Evolutionary conservation across 2,797 vertebrate species (phyloP).

Genomic region (Anas flavirostris): DNA sequence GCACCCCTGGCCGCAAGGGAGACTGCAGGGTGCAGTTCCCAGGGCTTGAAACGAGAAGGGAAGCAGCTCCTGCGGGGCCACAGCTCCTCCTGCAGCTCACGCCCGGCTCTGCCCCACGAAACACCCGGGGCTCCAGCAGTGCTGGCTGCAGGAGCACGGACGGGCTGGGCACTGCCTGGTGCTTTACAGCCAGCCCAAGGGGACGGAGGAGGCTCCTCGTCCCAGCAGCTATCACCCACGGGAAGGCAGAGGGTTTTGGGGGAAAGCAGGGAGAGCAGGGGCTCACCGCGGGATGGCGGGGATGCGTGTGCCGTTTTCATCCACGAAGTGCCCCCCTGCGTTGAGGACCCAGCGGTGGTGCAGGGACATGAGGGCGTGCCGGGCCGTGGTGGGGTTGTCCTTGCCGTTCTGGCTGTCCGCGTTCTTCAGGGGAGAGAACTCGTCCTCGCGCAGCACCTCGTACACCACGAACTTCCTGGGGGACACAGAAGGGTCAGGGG

Average conservation of each 20-base stretch:
- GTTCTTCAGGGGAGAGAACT: constrained; percentile 97
- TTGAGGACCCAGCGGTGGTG: constrained; percentile 98
- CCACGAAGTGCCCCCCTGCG: constrained; percentile 93
- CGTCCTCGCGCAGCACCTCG: constrained; percentile 94
- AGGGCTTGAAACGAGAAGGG: not conserved
- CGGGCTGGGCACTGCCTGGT: not conserved
- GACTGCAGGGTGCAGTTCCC: not conserved
- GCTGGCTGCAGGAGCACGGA: not conserved
- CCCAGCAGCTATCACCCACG: not conserved
- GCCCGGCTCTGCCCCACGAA: not conserved
- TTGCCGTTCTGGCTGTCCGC: constrained; percentile 95
- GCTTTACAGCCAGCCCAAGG: not conserved
- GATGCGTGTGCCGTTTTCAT: constrained; percentile 90
- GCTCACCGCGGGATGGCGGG: constrained; percentile 94
- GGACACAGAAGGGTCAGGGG: fast-evolving
- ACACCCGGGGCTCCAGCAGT: not conserved
- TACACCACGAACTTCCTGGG: constrained; percentile 92
- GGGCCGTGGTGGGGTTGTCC: constrained; percentile 94
- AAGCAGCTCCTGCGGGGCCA: not conserved
- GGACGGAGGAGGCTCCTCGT: not conserved
- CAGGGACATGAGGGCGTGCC: constrained; percentile 92
- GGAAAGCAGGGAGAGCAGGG: not conserved
- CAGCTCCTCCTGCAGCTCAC: fast-evolving
- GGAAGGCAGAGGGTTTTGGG: not conserved
- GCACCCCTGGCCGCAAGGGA: not conserved